Base-by-base conservation (phyloP, 2,797 vertebrate genomes). In the Chiropotes sagulatus region DNA sequence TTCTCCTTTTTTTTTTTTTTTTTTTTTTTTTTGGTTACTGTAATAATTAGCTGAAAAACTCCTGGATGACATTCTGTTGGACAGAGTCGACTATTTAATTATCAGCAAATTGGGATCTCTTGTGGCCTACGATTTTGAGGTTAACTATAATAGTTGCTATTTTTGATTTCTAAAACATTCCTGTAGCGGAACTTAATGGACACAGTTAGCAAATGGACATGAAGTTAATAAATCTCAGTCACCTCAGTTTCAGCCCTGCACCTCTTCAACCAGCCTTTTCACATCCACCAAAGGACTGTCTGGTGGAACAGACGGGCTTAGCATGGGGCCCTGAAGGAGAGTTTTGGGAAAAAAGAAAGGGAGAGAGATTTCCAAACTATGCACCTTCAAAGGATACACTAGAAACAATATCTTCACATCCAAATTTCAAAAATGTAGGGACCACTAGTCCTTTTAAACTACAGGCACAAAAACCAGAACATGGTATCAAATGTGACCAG, bases 101-200 rank as follows among this genome's bases (percentile, higher is more conserved):
- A 92, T 52, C 19, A 90, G 88, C 50, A 90, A 95, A 73, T 70
- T 30, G 83, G 48, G 48, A 58, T 94, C 79, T 93, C 73, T 82
- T 88, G 50, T 86, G 81, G 83, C 64, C 36, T 92, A n/a, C 41
- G 57, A 84, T 92, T 94, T 95, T 96, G 86, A 79, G 57, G 72
- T 94, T 89, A 95, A 90, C n/a, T 93, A 46, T 90, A 96, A 93
- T 81, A 95, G 64, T 72, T 96, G 50, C 88, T 91, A 90, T 72
- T 97, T 97, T 95, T 97, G 72, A 93, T 91, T 92, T 96, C 64
- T 94, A 93, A 92, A 93, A 86, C 48, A 93, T 97, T 93, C 86
- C 58, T 2, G 12, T 39, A 92, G 83, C n/a, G 93, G 50, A 97
- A 96, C 46, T 94, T 95, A 83, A 83, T 96, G 57, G 76, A 61